These are phyloP conservation scores for Nephotettix cincticeps DNA, from an alignment of 1,140 invertebrate species.

Conservation along the genomic window DNA sequence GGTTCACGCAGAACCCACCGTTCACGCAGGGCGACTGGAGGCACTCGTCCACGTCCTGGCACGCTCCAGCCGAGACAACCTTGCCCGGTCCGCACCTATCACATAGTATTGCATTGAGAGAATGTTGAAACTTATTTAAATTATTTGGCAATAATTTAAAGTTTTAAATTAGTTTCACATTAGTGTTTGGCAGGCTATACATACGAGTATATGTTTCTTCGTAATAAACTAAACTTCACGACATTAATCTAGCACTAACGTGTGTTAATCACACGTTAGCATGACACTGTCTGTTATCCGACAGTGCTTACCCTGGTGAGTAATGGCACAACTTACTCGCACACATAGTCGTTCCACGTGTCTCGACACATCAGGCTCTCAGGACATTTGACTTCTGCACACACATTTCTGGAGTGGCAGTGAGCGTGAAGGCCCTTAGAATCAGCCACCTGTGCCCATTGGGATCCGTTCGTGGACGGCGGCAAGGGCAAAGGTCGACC, in stretches of 20 bases:
- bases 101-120: too few species aligned
- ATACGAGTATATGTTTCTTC: too few species aligned
- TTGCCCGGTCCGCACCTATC: too few species aligned
- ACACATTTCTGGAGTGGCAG: neutral
- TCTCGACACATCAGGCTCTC: neutral
- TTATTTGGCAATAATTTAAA: too few species aligned
- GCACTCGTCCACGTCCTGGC: neutral
- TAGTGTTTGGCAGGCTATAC: too few species aligned
- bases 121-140: too few species aligned
- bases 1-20: neutral
- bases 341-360: slow-evolving; percentile 5
- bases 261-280: too few species aligned
- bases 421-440: neutral
- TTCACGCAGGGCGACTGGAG: neutral
- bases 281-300: too few species aligned
- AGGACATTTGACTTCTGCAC: neutral
- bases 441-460: neutral
- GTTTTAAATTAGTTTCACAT: too few species aligned
- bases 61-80: neutral
- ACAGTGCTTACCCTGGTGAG: too few species aligned
- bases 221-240: too few species aligned
- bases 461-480: neutral
- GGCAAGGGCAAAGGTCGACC: neutral
- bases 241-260: too few species aligned
- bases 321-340: slow-evolving; percentile 2